Base-by-base conservation (phyloP, 2,888 invertebrate species). In the Chaetogeoica ovagalla region DNA sequence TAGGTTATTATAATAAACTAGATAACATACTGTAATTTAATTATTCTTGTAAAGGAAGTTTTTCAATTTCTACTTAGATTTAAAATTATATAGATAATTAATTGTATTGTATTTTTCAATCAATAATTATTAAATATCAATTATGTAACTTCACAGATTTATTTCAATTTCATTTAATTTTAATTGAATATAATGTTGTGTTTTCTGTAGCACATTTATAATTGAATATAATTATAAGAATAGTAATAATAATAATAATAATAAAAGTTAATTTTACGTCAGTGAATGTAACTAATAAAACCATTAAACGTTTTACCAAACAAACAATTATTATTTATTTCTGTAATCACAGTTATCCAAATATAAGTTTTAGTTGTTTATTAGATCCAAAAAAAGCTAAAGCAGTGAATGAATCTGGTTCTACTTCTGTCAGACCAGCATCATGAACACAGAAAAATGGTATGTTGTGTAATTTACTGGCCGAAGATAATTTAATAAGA, bases 361-460 rank as follows among this genome's bases (percentile, higher is more conserved):
- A 70, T 17, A 77, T 55, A 55, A 62, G 70, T 55, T 77, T 77
- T 3, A 77, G 21, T 62, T 77, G 55, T n/a, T 60, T 39, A 8
- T 77, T 62, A 3, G 60, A 52, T 70, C 77, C 77, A 55, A 77
- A 77, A 63, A 77, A 70, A 19, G 77, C 77, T 0, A 70, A 21
- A 13, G 77, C 77, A 9, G 77, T 77, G 19, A 77, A 77, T 19
- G 77, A 77, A 23, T 70, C 21, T 0, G 52, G 48, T 19, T n/a
- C 62, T 3, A 77, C 69, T 70, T 70, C 77, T 13, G 77, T 77
- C 1, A 52, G 19, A 63, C 77, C 77, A 1, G 77, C 77, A 2
- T 77, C 77, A 5, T 62, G 52, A 19, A 77, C 77, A 62, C 70
- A 70, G 17, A 52, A 77, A 62, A 39, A 77, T 37, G 77, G 77